phyloP scores from a whole-genome alignment of 1,140 invertebrate genomes.

The Copidosoma floridanum region DNA sequence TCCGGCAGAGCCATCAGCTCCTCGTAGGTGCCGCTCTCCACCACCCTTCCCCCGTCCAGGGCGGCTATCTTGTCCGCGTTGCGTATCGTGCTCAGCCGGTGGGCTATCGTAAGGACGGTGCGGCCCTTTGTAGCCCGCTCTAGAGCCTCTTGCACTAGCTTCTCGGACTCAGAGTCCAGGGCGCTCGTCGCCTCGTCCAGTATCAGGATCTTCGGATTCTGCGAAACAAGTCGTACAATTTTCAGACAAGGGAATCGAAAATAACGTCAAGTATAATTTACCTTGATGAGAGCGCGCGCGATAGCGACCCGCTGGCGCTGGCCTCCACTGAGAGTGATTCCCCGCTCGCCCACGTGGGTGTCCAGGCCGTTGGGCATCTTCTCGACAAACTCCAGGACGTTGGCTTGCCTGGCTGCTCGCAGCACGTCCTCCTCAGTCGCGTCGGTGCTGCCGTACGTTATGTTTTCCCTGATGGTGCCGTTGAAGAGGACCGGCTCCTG shows the following conservation, averaged over 20 bases:
- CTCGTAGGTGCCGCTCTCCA: slow-evolving; percentile 80
- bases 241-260: background rate
- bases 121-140: slow-evolving; percentile 79
- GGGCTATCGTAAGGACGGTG: slow-evolving; percentile 90
- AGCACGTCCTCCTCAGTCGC: slow-evolving; percentile 61
- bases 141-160: slow-evolving; percentile 81
- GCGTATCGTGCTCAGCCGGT: slow-evolving; percentile 88
- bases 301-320: slow-evolving; percentile 89
- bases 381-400: slow-evolving; percentile 78
- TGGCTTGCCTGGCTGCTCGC: slow-evolving; percentile 67
- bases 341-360: slow-evolving; percentile 79
- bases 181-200: slow-evolving; percentile 91
- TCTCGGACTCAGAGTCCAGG: slow-evolving; percentile 87
- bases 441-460: slow-evolving; percentile 68
- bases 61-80: slow-evolving; percentile 90
- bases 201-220: slow-evolving; percentile 82
- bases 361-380: slow-evolving; percentile 71
- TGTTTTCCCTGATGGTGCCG: slow-evolving; percentile 80
- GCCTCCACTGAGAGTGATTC: slow-evolving; percentile 79
- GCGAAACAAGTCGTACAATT: slow-evolving; percentile 33
- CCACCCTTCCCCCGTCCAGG: slow-evolving; percentile 75
- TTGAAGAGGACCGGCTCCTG: slow-evolving; percentile 85
- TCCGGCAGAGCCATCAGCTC: slow-evolving; percentile 62
- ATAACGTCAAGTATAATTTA: slow-evolving; percentile 35
- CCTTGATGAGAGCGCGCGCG: slow-evolving; percentile 84